These are phyloP conservation scores for Apostichopus californicus DNA, from an alignment of 35 echinoderm and acorn worm genomes.

Conservation along the genomic window DNA sequence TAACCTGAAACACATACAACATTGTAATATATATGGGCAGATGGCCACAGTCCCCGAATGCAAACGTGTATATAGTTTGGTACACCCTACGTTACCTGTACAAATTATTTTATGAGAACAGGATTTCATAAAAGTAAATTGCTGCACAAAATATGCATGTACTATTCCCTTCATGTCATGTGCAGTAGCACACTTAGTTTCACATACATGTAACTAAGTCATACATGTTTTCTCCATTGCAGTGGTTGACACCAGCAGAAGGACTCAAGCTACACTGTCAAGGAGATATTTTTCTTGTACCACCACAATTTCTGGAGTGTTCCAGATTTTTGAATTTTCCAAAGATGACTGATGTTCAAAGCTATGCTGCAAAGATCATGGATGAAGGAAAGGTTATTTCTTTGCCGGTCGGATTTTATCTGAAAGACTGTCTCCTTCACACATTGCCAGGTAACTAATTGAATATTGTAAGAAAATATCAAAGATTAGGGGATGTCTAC, in stretches of 20 bases:
- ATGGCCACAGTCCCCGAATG: too few relatives aligned
- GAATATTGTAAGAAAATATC: neutral
- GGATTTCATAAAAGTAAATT: too few relatives aligned
- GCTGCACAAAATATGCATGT: too few relatives aligned
- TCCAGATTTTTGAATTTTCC: neutral
- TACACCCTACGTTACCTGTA: too few relatives aligned
- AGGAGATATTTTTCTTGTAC: neutral
- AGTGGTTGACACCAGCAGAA: constrained; percentile 46
- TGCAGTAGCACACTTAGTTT: too few relatives aligned
- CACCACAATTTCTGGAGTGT: constrained; percentile 17
- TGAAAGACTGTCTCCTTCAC: neutral
- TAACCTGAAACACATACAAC: too few relatives aligned
- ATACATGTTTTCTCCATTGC: neutral
- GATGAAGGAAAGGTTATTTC: neutral
- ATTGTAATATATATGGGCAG: too few relatives aligned
- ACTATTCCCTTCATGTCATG: too few relatives aligned
- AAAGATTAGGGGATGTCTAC: neutral
- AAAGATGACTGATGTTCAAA: neutral
- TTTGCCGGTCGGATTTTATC: neutral
- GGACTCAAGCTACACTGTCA: neutral
- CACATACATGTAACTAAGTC: too few relatives aligned
- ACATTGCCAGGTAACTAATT: neutral
- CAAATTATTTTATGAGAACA: too few relatives aligned
- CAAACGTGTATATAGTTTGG: too few relatives aligned
- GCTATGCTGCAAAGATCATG: constrained; percentile 19